Evolutionary conservation across 2,113 vertebrate genomes (phyloP), one percentile per base, ranked within the genome.

Genomic region (Ammodramus savannarum): DNA sequence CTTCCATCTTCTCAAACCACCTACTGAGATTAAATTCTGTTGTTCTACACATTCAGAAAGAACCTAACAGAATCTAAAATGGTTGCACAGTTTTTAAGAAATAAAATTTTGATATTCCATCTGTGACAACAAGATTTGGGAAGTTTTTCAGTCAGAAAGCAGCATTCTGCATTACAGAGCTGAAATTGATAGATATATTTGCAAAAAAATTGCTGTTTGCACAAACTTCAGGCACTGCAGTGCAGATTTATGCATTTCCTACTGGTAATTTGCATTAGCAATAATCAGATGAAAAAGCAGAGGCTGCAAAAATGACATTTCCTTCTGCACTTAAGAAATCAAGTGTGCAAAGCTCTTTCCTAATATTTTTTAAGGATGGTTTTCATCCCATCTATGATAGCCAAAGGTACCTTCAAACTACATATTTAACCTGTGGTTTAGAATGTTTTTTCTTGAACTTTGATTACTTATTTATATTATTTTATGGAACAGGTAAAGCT

Each of bases 281-380:
- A 79, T 85, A 91, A 95, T 89, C 86, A 94, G 69, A 89, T 92
- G 66, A 78, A 92, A 91, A 95, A 89, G 84, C 39, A 87, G 7
- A 94, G 61, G 44, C 73, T 92, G 77, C 66, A 92, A 89, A 54
- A 76, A 57, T 57, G 57, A 82, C 34, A 34, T 72, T 92, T 92
- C 49, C 49, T 78, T 61, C 69, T 92, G 74, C 69, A 65, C 54
- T 91, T 82, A 61, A 68, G 39, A 90, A 92, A 89, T 75, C 84
- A 85, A 66, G 44, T 46, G 29, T 52, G 46, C 32, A 87, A 87
- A 87, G 69, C 10, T 69, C 61, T 41, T 84, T 81, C 52, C 36
- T 34, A 84, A 49, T 8, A 17, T 46, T 66, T 87, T 57, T n/a
- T 7, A 34, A 83, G 62, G 1, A 22, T 16, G 25, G 17, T 59